Evolutionary conservation across 2,888 invertebrate genomes (phyloP), one percentile per base, ranked within the genome.

Genomic region (Ommatoiulus sabulosus): DNA sequence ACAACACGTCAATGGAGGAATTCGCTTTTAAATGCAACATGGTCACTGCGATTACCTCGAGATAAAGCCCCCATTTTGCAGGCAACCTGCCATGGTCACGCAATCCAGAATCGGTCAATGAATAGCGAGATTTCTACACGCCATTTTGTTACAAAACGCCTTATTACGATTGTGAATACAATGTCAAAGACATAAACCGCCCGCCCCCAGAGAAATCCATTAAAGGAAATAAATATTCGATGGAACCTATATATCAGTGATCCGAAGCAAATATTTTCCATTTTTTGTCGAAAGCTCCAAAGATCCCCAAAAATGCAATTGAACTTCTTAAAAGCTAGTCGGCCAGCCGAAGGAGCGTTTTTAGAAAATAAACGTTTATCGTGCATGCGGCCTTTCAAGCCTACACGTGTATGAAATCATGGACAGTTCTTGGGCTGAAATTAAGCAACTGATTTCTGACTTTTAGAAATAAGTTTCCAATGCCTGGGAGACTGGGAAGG

Each of bases 401-500:
- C 35, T 35, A 35, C 35, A 35, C 24, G 24, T n/a, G 24, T 24
- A 3, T 8, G 12, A 72, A 72, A 87, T 87, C 12, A 52, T 20
- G 24, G 57, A 17, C 8, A 87, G 8, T 87, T 87, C 3, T 20
- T 24, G n/a, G 12, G 48, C 35, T 35, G 35, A 10, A 7, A 52
- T 46, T n/a, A 43, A 3, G 24, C 24, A n/a, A 87, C 20, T 87
- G 48, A 87, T 72, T 72, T 72, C 24, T 72, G 72, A 24, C 24
- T 87, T 87, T 44, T 43, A 94, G 95, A 94, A 91, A 92, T 94
- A 89, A 94, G 93, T 89, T 94, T 95, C 91, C 94, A 95, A 90
- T 95, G 95, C 91, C 92, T 95, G 90, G 95, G 95, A 44, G 94
- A 94, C 91, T 95, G 95, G 95, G 93, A 93, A 89, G 94, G 94